Evolutionary conservation across 2,797 vertebrate species (phyloP).

Genomic region (Limnodromus scolopaceus): DNA sequence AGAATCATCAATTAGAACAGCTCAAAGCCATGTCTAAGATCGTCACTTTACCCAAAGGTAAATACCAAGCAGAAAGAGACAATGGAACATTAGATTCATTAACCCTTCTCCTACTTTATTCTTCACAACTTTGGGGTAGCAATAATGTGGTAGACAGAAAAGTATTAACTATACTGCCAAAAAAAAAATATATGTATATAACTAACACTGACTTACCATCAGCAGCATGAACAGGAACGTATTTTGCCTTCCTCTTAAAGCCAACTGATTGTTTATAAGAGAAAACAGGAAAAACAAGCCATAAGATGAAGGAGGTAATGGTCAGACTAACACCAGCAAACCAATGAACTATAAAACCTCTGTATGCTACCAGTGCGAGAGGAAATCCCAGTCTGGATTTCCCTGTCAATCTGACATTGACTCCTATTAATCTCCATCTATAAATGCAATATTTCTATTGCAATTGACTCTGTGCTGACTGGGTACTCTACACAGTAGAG

Average conservation of each 20-base stretch:
- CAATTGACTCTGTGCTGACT: neutral
- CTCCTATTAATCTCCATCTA: neutral
- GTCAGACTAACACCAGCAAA: neutral
- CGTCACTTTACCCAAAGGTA: neutral
- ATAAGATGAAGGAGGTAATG: neutral
- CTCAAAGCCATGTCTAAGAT: neutral
- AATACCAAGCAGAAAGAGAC: neutral
- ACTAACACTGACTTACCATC: constrained; percentile 60
- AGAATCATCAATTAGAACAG: neutral
- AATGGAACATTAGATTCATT: neutral
- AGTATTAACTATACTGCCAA: neutral
- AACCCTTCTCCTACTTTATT: neutral
- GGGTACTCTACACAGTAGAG: neutral
- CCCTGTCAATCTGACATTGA: neutral
- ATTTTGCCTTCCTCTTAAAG: constrained; percentile 85
- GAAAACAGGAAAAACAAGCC: neutral
- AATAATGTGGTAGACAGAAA: neutral
- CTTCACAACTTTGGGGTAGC: neutral
- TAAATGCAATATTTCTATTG: neutral
- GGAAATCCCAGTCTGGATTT: neutral
- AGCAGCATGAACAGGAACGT: constrained; percentile 48
- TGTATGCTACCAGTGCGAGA: neutral
- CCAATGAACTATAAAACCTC: neutral
- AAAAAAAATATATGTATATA: neutral
- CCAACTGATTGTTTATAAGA: constrained; percentile 80